Percentiles rank a stretch among this genome's conserved stretches.
Evolutionary conservation across 2,113 vertebrate genomes (phyloP).

Genomic region (Apodemus sylvaticus): DNA sequence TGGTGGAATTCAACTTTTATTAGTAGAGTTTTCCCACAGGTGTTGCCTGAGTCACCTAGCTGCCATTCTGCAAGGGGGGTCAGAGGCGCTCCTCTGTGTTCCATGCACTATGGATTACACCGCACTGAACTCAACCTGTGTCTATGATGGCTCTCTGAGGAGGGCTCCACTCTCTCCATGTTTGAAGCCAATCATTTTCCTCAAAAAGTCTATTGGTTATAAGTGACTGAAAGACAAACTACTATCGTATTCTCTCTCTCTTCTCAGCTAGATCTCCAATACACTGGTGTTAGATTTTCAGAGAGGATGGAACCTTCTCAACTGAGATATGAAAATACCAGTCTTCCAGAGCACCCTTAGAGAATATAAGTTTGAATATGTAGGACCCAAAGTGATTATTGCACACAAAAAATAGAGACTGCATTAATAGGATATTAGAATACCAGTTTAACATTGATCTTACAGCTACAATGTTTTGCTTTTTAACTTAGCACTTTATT

Average conservation of each 20-base stretch:
- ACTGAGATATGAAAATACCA: neutral
- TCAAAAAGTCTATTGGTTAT: neutral
- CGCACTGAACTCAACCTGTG: neutral
- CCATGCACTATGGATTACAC: neutral
- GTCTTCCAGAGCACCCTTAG: neutral
- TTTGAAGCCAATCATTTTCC: neutral
- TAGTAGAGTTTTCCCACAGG: too few species aligned
- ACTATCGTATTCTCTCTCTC: neutral
- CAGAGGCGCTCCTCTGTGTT: neutral
- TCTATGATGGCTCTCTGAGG: neutral
- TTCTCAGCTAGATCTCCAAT: neutral
- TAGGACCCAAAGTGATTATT: neutral
- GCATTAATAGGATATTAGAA: conserved; percentile 21
- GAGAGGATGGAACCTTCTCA: conserved; percentile 1
- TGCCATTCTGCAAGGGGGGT: neutral
- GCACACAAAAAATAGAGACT: neutral
- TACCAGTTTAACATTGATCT: neutral
- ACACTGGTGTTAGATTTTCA: neutral
- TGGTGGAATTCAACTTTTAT: too few species aligned
- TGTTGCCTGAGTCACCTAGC: neutral
- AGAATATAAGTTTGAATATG: neutral
- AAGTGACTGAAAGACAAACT: neutral
- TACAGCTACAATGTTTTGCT: neutral
- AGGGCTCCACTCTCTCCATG: accelerated
- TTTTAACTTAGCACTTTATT: neutral